phyloP scores from a whole-genome alignment of 2,888 invertebrate species.

The Galerucella nymphaeae region DNA sequence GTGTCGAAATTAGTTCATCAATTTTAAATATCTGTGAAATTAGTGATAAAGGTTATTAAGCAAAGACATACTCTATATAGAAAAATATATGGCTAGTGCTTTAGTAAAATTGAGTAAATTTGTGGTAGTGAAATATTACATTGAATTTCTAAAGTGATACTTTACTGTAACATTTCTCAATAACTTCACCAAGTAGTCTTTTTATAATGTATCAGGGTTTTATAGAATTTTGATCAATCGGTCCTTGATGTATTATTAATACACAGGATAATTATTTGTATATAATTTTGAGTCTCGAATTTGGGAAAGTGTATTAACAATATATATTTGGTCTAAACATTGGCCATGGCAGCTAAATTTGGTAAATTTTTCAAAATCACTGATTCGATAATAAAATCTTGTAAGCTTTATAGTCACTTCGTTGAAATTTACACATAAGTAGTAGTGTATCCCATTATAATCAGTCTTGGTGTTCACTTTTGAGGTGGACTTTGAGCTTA shows the following conservation, averaged over 20 bases:
- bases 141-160: neutral
- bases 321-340: slow-evolving; percentile 29
- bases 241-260: slow-evolving; percentile 35
- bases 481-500: slow-evolving; percentile 24
- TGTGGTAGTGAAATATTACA: neutral
- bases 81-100: neutral
- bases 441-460: slow-evolving; percentile 29
- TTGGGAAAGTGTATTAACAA: slow-evolving; percentile 35
- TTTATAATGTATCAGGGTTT: slow-evolving; percentile 18
- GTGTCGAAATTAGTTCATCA: too few relatives aligned
- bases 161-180: neutral
- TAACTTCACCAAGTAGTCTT: neutral
- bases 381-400: slow-evolving; percentile 20
- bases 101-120: neutral
- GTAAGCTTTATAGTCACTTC: slow-evolving; percentile 34
- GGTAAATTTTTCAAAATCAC: slow-evolving; percentile 25
- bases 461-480: slow-evolving; percentile 38
- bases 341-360: slow-evolving; percentile 31
- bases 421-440: slow-evolving; percentile 32
- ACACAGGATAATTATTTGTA: slow-evolving; percentile 33
- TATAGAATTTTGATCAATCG: slow-evolving; percentile 19
- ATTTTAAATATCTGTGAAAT: too few relatives aligned
- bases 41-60: too few relatives aligned
- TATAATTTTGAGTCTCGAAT: slow-evolving; percentile 37
- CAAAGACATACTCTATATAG: neutral